phyloP scores from a whole-genome alignment of 2,888 invertebrate species.

The Maniola hyperantus region DNA sequence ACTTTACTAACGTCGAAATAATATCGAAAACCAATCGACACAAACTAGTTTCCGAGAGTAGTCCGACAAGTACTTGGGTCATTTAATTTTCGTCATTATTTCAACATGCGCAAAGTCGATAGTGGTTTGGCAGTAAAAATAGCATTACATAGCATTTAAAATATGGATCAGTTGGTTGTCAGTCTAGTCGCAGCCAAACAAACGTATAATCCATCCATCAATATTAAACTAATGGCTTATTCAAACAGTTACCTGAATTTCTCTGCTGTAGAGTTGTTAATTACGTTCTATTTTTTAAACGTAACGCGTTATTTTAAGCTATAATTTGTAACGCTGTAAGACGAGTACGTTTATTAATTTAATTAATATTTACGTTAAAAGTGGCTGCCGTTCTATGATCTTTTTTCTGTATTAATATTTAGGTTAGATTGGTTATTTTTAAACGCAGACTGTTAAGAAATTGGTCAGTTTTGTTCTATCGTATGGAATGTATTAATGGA shows the following conservation, averaged over 20 bases:
- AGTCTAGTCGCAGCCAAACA: not conserved
- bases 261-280: not conserved
- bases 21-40: no score
- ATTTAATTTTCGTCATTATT: no score
- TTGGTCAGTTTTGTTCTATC: conserved; percentile 46
- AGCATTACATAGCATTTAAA: not conserved
- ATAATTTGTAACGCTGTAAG: not conserved
- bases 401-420: conserved; percentile 7
- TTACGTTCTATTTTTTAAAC: not conserved
- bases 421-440: conserved; percentile 19
- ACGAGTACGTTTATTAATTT: not conserved
- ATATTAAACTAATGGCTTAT: not conserved
- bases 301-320: not conserved
- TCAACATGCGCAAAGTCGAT: no score
- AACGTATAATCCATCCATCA: not conserved
- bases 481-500: conserved; percentile 41
- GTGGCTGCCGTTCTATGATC: not conserved
- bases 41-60: no score
- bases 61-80: not conserved
- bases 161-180: not conserved
- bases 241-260: not conserved
- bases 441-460: conserved; percentile 43
- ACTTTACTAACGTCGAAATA: no score
- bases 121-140: no score
- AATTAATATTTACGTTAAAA: not conserved